A percentile compares a stretch with the other conserved stretches of the same genome.
phyloP scores from a whole-genome alignment of 2,888 invertebrate genomes.

The Pseudococcus viburni region DNA sequence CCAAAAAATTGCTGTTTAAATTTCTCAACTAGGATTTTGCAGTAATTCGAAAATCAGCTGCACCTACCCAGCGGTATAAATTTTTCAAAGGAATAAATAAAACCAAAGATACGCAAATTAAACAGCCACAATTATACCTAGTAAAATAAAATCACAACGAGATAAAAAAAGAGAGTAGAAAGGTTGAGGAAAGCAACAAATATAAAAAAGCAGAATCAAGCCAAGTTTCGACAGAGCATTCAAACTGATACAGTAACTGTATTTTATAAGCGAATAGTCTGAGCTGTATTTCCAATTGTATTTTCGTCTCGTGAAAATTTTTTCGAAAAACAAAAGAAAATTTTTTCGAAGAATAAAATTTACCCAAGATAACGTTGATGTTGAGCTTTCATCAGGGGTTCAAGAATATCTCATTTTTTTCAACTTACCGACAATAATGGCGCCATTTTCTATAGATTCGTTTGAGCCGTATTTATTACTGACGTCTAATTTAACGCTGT shows the following conservation, averaged over 20 bases:
- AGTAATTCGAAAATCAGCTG: too few relatives aligned
- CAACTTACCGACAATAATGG: conserved; percentile 53
- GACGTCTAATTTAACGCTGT: conserved; percentile 45
- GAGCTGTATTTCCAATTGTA: conserved; percentile 40
- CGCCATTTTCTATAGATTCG: background rate
- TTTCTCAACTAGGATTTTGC: too few relatives aligned
- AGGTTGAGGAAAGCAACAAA: conserved; percentile 9
- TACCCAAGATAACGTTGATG: background rate
- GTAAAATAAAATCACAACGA: conserved; percentile 20
- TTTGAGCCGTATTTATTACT: conserved; percentile 19
- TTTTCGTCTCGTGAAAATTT: background rate
- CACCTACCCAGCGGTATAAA: too few relatives aligned
- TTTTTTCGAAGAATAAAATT: background rate
- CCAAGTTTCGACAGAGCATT: conserved; percentile 26
- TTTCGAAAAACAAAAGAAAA: too few relatives aligned
- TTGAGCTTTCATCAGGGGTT: background rate
- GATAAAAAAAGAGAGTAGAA: background rate
- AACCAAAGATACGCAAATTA: background rate
- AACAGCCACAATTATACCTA: background rate
- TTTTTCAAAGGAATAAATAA: background rate
- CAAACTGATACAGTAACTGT: background rate
- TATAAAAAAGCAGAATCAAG: conserved; percentile 30
- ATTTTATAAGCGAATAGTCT: background rate
- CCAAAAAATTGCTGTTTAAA: too few relatives aligned
- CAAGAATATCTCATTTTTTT: background rate